Conservation (phyloP, 1,140 invertebrate species). For the Melanaphis sacchari region DNA sequence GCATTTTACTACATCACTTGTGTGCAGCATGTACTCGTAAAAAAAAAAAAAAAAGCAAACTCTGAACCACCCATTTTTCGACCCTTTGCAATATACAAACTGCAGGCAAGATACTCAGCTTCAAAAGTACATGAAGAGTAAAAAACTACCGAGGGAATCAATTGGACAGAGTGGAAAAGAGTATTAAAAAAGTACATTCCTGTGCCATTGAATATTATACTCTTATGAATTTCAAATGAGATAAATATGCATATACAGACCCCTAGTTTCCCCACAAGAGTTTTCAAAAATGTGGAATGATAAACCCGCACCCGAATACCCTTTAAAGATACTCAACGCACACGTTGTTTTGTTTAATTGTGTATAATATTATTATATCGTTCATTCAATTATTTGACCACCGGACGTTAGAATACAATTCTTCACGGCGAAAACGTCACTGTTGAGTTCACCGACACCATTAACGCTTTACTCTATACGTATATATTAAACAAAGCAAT, state of each 20-base stretch:
- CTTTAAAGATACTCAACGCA: not conserved
- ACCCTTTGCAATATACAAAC: constrained; percentile 33
- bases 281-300: not conserved
- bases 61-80: constrained; percentile 46
- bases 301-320: not conserved
- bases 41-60: constrained; percentile 51
- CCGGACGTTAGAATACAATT: not conserved
- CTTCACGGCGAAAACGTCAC: not conserved
- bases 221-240: constrained; percentile 53
- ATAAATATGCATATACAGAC: constrained; percentile 22
- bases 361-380: not conserved
- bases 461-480: constrained; percentile 10
- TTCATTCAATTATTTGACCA: constrained; percentile 6
- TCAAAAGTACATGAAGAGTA: constrained; percentile 33
- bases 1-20: constrained; percentile 44
- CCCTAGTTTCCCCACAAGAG: constrained; percentile 23
- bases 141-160: constrained; percentile 22
- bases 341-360: not conserved
- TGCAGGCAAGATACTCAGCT: not conserved
- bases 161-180: constrained; percentile 52
- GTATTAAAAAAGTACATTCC: constrained; percentile 50
- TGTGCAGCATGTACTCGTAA: constrained; percentile 28
- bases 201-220: not conserved
- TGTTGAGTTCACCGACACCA: constrained; percentile 10
- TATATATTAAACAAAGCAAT: not conserved